Conservation (phyloP, 1,140 invertebrate species). For the Drosophila ogumai region DNA sequence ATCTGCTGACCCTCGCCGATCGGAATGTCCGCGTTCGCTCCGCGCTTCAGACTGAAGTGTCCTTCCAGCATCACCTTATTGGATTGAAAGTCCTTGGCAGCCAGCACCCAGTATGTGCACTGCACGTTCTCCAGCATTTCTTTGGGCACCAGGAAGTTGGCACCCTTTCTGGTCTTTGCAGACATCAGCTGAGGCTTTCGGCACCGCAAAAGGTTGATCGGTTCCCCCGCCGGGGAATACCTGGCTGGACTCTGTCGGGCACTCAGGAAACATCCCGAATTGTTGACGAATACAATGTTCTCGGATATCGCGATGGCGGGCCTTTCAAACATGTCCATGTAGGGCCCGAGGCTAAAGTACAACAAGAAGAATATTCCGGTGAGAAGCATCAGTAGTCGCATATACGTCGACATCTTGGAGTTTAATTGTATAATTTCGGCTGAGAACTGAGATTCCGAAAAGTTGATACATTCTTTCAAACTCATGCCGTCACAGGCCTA, state of each 20-base stretch:
- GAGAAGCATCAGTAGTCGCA: constrained; percentile 9
- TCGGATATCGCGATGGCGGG: not conserved
- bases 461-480: not conserved
- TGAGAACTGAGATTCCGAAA: not conserved
- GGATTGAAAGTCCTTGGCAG: not conserved
- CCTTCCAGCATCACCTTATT: not conserved
- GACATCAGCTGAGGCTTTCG: constrained; percentile 1
- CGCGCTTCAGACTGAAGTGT: not conserved
- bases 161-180: not conserved
- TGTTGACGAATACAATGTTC: constrained; percentile 40
- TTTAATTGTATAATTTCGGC: not conserved
- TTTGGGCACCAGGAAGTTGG: constrained; percentile 8
- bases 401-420: not conserved
- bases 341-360: constrained; percentile 15
- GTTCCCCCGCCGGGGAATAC: not conserved
- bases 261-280: constrained; percentile 24
- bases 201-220: constrained; percentile 2
- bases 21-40: not conserved
- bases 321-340: not conserved
- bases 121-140: not conserved
- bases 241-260: not conserved
- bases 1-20: constrained; percentile 25
- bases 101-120: constrained; percentile 15
- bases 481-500: not conserved
- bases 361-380: constrained; percentile 16